Percentiles rank a stretch among this genome's conserved stretches.
Evolutionary conservation across 2,888 invertebrate genomes (phyloP).

Genomic region (Artemia sinica): DNA sequence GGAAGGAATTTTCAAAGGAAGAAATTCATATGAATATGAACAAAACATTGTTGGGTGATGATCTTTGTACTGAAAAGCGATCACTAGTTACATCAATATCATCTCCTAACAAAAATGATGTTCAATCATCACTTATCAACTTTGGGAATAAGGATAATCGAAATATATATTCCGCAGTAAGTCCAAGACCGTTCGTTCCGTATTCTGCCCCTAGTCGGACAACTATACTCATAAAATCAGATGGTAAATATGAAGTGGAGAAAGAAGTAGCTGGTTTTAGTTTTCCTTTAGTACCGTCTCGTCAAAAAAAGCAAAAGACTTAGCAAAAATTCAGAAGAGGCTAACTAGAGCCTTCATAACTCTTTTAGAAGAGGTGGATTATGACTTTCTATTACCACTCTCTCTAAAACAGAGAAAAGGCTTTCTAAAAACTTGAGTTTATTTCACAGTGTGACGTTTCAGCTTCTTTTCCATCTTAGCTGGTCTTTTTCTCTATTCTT

Average conservation of each 20-base stretch:
- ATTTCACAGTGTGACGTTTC: no score
- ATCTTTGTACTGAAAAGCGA: neutral
- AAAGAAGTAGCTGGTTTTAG: neutral
- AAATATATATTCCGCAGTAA: neutral
- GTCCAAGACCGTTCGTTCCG: constrained; percentile 5
- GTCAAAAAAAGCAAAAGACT: constrained; percentile 13
- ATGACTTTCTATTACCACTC: no score
- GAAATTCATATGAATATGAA: no score
- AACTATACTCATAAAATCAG: neutral
- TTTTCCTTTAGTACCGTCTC: neutral
- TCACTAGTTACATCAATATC: neutral
- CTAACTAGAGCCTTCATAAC: no score
- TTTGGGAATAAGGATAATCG: constrained; percentile 2
- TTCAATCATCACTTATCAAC: neutral
- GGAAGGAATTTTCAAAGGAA: no score
- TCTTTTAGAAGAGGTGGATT: no score
- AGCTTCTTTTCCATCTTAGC: no score
- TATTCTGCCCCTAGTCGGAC: neutral
- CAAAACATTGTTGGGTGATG: no score
- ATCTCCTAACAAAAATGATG: neutral
- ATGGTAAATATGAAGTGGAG: constrained; percentile 13
- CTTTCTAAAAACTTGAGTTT: no score
- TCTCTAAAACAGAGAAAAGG: no score
- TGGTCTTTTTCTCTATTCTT: no score
- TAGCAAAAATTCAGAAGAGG: no score